Evolutionary conservation across 2,888 invertebrate genomes (phyloP).

Genomic region (Cephus pygmeus): DNA sequence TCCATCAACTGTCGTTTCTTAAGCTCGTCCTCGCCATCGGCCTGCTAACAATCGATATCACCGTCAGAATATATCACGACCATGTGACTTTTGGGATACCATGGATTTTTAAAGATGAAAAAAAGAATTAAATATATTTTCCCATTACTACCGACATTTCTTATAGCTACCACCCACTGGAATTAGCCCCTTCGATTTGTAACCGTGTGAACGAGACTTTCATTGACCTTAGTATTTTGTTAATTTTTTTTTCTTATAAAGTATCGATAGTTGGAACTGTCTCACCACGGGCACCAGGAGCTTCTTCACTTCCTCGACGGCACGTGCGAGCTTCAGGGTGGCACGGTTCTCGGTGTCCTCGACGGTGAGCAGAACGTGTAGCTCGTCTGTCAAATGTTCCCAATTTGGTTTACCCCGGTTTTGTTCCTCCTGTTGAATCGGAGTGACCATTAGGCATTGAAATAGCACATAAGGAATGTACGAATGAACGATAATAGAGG

Average conservation of each 20-base stretch:
- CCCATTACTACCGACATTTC: background rate
- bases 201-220: background rate
- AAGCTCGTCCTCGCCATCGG: conserved; percentile 99
- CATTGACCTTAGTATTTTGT: background rate
- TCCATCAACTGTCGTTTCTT: conserved; percentile 99
- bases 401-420: conserved; percentile 99
- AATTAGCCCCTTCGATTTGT: background rate
- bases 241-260: background rate
- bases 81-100: background rate
- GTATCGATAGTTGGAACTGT: conserved; percentile 55
- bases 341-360: conserved; percentile 99
- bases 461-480: background rate
- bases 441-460: background rate
- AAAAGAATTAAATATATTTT: background rate
- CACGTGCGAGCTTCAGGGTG: conserved; percentile 92
- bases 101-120: background rate
- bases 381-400: conserved; percentile 99
- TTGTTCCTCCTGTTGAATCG: conserved; percentile 87
- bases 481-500: background rate
- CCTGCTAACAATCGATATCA: conserved; percentile 77
- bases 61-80: conserved; percentile 48
- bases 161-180: background rate
- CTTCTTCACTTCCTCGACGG: conserved; percentile 98
- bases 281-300: conserved; percentile 91
- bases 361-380: conserved; percentile 98